Evolutionary conservation across 2,797 vertebrate genomes (phyloP).

Genomic region (Poecilia velifera): DNA sequence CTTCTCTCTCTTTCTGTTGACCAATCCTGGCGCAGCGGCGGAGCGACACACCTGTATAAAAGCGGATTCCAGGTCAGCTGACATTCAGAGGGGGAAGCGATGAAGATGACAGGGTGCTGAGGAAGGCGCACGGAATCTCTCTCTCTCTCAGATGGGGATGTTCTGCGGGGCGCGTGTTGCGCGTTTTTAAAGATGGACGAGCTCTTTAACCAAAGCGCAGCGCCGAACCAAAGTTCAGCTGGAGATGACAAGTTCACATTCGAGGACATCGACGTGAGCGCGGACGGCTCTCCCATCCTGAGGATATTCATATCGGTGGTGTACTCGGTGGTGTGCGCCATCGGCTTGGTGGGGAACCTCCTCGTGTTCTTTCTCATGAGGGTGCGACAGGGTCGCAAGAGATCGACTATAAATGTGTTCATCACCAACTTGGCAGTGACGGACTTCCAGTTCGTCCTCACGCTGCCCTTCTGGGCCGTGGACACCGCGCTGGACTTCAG

Average conservation of each 20-base stretch:
- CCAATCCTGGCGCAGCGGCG: conserved; percentile 67
- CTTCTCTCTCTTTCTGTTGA: conserved; percentile 31
- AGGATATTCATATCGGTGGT: conserved; percentile 78
- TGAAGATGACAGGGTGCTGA: not conserved
- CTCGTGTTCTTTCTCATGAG: conserved; percentile 85
- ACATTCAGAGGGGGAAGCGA: conserved; percentile 24
- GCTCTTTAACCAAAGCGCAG: conserved; percentile 66
- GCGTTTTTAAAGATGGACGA: conserved; percentile 69
- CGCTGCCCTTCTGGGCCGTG: conserved; percentile 86
- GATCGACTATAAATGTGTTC: conserved; percentile 81
- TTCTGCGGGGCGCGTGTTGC: conserved; percentile 17
- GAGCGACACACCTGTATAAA: conserved; percentile 72
- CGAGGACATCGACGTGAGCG: conserved; percentile 76
- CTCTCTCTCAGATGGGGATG: not conserved
- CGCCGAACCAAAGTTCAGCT: conserved; percentile 54
- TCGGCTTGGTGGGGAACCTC: conserved; percentile 81
- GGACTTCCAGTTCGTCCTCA: conserved; percentile 87
- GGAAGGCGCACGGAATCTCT: not conserved
- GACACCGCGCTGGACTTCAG: conserved; percentile 86
- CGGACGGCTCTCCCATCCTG: conserved; percentile 74
- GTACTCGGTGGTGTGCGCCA: conserved; percentile 80
- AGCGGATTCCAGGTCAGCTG: conserved; percentile 29
- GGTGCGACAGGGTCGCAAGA: conserved; percentile 77
- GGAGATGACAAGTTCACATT: conserved; percentile 53
- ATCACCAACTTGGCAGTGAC: conserved; percentile 84